phyloP scores from a whole-genome alignment of 2,797 vertebrate species.

The Pygocentrus nattereri region DNA sequence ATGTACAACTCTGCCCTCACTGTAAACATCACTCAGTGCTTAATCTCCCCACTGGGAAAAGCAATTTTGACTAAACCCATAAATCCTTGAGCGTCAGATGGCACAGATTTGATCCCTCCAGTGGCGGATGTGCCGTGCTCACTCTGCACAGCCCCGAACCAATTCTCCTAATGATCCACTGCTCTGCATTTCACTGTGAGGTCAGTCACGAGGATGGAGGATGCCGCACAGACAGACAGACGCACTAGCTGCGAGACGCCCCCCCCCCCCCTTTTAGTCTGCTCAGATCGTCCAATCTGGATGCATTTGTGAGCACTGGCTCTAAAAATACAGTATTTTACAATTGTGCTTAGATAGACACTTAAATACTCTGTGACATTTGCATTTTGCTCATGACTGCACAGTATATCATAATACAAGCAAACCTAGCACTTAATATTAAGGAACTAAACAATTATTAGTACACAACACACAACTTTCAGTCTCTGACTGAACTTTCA shows the following conservation, averaged over 20 bases:
- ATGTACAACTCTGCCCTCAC: constrained; percentile 66
- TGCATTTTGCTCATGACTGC: background rate
- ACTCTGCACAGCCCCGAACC: constrained; percentile 75
- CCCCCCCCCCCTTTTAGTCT: background rate
- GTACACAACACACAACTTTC: background rate
- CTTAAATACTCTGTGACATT: constrained; percentile 8
- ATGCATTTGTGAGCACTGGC: constrained; percentile 14
- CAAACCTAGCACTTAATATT: background rate
- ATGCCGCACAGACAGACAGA: constrained; percentile 35
- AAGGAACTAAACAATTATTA: background rate
- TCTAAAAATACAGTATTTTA: constrained; percentile 3
- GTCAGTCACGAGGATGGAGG: constrained; percentile 69
- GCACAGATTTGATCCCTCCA: constrained; percentile 86
- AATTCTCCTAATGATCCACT: constrained; percentile 79
- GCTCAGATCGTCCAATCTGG: constrained; percentile 5
- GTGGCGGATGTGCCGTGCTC: constrained; percentile 75
- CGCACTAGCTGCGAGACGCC: background rate
- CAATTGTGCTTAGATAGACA: background rate
- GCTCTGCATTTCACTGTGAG: constrained; percentile 72
- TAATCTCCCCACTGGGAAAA: constrained; percentile 86
- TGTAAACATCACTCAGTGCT: constrained; percentile 80
- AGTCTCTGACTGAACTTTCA: background rate
- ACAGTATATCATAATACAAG: background rate
- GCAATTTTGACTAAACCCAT: constrained; percentile 87
- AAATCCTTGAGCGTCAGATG: constrained; percentile 87